Conservation (phyloP, 2,797 vertebrate species). For the Buphagus erythrorhynchus region DNA sequence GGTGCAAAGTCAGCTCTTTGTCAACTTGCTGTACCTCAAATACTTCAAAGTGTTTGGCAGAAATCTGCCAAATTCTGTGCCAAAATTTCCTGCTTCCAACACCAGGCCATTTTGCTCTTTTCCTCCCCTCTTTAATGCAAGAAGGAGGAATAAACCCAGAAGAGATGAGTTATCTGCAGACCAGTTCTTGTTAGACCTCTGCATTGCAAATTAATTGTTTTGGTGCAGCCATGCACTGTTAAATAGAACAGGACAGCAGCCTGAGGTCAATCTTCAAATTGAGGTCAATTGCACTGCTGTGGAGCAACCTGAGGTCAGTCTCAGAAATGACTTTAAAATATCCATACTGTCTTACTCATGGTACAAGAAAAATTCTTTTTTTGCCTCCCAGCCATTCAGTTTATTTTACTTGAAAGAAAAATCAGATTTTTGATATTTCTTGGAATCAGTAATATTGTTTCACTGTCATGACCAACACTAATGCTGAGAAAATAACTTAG, state of each 20-base stretch:
- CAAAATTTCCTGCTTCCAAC: background rate
- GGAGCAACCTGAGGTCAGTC: background rate
- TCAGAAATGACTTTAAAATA: constrained; percentile 11
- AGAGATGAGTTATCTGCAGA: background rate
- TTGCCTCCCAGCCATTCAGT: background rate
- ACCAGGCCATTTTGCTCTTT: background rate
- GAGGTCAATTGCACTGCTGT: constrained; percentile 8
- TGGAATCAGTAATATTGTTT: constrained; percentile 21
- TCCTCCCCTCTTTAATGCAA: background rate
- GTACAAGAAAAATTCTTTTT: background rate
- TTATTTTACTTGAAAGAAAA: background rate
- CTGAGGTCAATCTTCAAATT: background rate
- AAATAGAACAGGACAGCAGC: background rate
- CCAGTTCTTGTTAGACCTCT: background rate
- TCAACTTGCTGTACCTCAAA: background rate
- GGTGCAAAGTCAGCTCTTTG: background rate
- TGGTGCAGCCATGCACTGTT: background rate
- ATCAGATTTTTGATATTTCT: background rate
- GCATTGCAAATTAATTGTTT: constrained; percentile 22
- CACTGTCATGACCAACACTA: constrained; percentile 9
- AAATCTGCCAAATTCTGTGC: background rate
- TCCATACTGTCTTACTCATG: background rate
- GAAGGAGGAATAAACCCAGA: background rate
- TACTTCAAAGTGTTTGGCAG: background rate
- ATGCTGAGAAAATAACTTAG: constrained; percentile 49